Percentiles rank a stretch among this genome's conserved stretches.
These are phyloP conservation scores for Scolopax mira DNA, from an alignment of 2,113 vertebrate genomes.

Conservation along the genomic window DNA sequence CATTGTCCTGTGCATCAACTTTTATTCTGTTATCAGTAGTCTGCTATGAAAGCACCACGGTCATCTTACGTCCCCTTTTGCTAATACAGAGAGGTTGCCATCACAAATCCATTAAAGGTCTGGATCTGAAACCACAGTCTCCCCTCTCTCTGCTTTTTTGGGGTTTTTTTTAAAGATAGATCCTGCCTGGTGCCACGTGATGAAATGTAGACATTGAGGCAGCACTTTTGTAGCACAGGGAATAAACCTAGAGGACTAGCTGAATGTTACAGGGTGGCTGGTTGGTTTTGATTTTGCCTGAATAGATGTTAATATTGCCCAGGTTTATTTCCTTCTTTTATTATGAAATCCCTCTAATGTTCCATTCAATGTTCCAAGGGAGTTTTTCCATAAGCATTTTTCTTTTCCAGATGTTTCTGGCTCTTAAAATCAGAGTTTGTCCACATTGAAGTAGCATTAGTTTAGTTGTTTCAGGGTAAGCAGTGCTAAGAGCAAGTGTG, in stretches of 20 bases:
- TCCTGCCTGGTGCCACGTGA: background rate
- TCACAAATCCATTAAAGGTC: background rate
- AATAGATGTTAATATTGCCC: background rate
- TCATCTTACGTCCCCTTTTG: background rate
- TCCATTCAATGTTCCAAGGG: background rate
- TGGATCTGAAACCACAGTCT: background rate
- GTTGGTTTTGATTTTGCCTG: background rate
- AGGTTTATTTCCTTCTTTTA: background rate
- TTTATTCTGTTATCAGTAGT: background rate
- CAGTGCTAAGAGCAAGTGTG: background rate
- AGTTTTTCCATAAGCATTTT: background rate
- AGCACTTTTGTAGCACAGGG: background rate
- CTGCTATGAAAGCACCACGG: background rate
- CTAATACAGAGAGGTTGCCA: background rate
- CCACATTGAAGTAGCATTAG: background rate
- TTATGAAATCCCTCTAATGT: background rate
- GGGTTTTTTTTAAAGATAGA: background rate
- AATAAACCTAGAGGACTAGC: background rate
- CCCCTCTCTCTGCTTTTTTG: fast-evolving
- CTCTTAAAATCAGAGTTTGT: background rate
- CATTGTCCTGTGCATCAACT: background rate
- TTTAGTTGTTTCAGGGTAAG: background rate
- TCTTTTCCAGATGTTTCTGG: background rate
- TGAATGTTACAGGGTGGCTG: background rate
- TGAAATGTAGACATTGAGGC: background rate